Evolutionary conservation across 2,113 vertebrate species (phyloP).

Genomic region (Hyla sarda): DNA sequence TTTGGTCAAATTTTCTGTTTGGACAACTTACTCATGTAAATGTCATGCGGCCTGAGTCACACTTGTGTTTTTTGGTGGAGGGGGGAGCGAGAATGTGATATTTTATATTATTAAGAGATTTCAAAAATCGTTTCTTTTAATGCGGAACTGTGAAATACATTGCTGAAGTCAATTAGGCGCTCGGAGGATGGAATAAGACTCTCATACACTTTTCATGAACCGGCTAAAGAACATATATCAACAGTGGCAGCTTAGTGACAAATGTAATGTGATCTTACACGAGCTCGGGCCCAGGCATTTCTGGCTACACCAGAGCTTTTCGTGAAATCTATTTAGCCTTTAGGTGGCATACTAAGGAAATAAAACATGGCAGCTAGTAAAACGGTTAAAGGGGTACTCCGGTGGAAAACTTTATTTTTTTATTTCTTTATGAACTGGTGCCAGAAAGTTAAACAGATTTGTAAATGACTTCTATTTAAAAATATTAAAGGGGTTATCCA

Average conservation of each 20-base stretch:
- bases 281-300: neutral
- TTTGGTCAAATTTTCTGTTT: conserved; percentile 66
- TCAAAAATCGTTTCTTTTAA: conserved; percentile 58
- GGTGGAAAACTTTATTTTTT: no score
- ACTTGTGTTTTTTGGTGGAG: conserved; percentile 58
- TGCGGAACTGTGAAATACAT: conserved; percentile 66
- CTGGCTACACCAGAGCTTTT: no score
- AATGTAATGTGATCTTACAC: neutral
- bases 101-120: conserved; percentile 70
- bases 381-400: no score
- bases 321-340: no score
- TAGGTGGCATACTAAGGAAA: neutral
- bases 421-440: no score
- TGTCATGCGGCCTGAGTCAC: conserved; percentile 69
- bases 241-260: conserved; percentile 21
- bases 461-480: no score
- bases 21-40: conserved; percentile 63
- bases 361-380: neutral
- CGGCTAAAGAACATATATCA: conserved; percentile 5
- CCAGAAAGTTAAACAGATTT: no score
- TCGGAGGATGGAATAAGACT: conserved; percentile 64
- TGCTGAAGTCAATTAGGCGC: conserved; percentile 66
- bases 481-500: no score
- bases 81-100: conserved; percentile 59
- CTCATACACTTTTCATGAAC: conserved; percentile 57